Evolutionary conservation across 2,113 vertebrate species (phyloP).

Genomic region (Apodemus speciosus): DNA sequence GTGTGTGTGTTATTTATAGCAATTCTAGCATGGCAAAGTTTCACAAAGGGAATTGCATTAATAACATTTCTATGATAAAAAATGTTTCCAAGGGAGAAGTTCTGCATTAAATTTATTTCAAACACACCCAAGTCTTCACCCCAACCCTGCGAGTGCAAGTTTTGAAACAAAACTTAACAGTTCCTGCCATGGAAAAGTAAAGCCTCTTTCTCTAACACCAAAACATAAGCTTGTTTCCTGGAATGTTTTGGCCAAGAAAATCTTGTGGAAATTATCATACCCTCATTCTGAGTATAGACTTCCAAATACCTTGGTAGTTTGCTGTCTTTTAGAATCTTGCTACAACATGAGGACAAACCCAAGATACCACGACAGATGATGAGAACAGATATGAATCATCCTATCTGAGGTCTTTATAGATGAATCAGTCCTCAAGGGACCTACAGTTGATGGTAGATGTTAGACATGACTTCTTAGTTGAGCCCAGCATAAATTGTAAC

Average conservation of each 20-base stretch:
- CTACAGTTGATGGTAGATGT: not conserved
- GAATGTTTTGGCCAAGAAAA: not conserved
- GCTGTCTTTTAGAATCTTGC: not conserved
- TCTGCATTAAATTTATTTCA: not conserved
- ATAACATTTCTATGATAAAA: not conserved
- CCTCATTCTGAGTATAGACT: not conserved
- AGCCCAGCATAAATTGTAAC: not conserved
- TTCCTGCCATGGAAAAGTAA: not conserved
- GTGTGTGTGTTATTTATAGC: no score
- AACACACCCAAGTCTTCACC: not conserved
- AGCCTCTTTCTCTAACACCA: not conserved
- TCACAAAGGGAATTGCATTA: not conserved
- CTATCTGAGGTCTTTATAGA: not conserved
- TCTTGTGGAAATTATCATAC: not conserved
- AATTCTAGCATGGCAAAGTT: not conserved
- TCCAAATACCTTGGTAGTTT: not conserved
- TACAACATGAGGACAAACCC: not conserved
- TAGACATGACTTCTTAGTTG: not conserved
- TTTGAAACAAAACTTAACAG: not conserved
- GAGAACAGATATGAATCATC: not conserved
- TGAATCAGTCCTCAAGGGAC: not conserved
- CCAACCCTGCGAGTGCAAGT: not conserved
- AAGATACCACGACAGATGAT: not conserved
- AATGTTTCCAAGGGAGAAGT: not conserved
- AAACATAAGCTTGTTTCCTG: not conserved